Evolutionary conservation across 2,113 vertebrate genomes (phyloP).

Genomic region (Pollachius pollachius): DNA sequence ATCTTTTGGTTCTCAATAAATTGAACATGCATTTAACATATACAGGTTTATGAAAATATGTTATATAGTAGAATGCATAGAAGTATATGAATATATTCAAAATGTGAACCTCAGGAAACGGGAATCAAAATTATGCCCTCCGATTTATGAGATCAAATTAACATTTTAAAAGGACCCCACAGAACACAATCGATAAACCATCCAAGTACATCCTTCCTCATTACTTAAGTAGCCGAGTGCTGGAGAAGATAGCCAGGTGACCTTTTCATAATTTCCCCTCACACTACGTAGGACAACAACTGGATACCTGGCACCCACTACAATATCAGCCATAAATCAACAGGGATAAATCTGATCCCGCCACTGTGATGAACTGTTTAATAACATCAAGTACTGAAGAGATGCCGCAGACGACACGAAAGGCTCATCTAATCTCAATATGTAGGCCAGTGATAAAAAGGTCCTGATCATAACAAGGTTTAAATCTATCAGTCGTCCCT

Average conservation of each 20-base stretch:
- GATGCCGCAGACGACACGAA: background rate
- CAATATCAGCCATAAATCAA: too few species aligned
- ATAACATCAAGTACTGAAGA: slow-evolving; percentile 1
- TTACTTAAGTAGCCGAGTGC: slow-evolving; percentile 38
- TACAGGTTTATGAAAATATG: too few species aligned
- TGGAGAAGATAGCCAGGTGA: slow-evolving; percentile 25
- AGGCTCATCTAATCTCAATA: background rate
- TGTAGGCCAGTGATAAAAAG: slow-evolving; percentile 23
- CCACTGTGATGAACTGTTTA: too few species aligned
- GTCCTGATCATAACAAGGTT: slow-evolving; percentile 18
- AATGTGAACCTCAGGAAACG: too few species aligned
- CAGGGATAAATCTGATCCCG: slow-evolving; percentile 43
- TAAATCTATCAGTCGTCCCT: slow-evolving; percentile 11
- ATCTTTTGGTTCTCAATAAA: too few species aligned
- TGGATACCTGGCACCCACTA: slow-evolving; percentile 33
- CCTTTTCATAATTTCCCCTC: slow-evolving; percentile 33
- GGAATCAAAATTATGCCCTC: too few species aligned
- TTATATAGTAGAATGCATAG: too few species aligned
- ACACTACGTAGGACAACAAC: slow-evolving; percentile 29
- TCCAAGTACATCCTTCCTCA: background rate
- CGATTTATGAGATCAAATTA: too few species aligned
- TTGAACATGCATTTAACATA: too few species aligned
- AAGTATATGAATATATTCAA: too few species aligned
- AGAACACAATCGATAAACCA: too few species aligned
- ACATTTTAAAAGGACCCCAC: too few species aligned